These are phyloP conservation scores for Borostomias antarcticus DNA, from an alignment of 2,797 vertebrate genomes.

Conservation along the genomic window DNA sequence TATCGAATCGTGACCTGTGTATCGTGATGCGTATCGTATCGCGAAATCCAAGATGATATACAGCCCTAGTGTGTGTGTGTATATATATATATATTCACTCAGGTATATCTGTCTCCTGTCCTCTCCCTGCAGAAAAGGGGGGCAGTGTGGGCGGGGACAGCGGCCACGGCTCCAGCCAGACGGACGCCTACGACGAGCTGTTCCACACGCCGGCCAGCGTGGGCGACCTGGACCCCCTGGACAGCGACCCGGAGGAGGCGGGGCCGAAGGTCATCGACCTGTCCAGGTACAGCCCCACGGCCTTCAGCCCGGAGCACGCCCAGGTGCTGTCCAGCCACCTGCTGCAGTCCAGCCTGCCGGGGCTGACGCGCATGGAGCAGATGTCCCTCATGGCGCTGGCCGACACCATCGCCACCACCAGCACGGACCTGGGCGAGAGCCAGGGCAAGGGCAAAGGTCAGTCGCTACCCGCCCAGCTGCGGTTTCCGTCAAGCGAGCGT, in stretches of 20 bases:
- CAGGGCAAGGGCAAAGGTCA: constrained; percentile 87
- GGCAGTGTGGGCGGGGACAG: constrained; percentile 77
- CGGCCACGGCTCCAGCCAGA: constrained; percentile 72
- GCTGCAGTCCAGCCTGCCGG: constrained; percentile 94
- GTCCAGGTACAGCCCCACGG: constrained; percentile 91
- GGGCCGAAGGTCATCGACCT: constrained; percentile 90
- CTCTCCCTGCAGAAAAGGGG: constrained; percentile 72
- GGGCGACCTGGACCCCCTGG: constrained; percentile 73
- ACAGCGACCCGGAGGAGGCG: constrained; percentile 78
- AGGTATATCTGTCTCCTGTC: neutral
- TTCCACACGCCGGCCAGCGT: constrained; percentile 77
- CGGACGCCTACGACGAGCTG: constrained; percentile 89
- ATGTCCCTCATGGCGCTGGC: constrained; percentile 98
- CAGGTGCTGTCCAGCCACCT: constrained; percentile 93
- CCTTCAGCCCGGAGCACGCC: constrained; percentile 94
- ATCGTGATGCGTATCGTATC: too few relatives aligned
- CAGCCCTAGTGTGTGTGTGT: too few relatives aligned
- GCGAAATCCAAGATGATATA: too few relatives aligned
- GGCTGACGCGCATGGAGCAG: constrained; percentile 94
- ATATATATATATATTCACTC: too few relatives aligned
- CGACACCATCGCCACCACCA: constrained; percentile 95
- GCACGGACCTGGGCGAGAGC: constrained; percentile 92
- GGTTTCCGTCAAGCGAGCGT: too few relatives aligned
- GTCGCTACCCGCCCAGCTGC: too few relatives aligned
- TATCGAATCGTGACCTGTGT: too few relatives aligned